A percentile compares a stretch with the other conserved stretches of the same genome.
These are phyloP conservation scores for Bubo bubo DNA, from an alignment of 2,113 vertebrate species.

Conservation along the genomic window DNA sequence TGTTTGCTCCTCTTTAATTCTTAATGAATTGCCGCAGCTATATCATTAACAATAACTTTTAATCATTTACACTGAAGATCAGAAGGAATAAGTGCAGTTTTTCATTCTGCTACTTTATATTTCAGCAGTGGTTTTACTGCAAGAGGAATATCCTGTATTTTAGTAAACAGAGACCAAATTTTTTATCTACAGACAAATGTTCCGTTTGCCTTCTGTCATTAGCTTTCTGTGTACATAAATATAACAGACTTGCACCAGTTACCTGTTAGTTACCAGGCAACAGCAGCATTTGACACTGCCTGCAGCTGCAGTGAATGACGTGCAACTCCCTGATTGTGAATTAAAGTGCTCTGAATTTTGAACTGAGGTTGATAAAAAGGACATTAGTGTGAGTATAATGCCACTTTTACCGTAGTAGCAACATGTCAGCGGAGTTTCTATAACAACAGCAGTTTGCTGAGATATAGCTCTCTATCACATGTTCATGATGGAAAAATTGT, in stretches of 20 bases:
- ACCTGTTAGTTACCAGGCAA: conserved; percentile 65
- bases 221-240: not conserved
- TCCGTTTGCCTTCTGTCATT: not conserved
- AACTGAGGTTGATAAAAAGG: not conserved
- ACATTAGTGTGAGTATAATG: not conserved
- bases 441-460: not conserved
- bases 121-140: not conserved
- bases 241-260: not conserved
- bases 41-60: not conserved
- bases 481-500: not conserved
- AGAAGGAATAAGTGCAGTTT: not conserved
- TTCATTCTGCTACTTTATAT: not conserved
- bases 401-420: not conserved
- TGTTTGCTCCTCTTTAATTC: not conserved
- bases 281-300: not conserved
- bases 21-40: not conserved
- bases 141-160: not conserved
- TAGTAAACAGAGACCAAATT: not conserved
- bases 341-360: not conserved
- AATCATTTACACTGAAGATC: not conserved
- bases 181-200: not conserved
- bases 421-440: not conserved
- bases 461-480: not conserved
- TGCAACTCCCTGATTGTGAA: not conserved
- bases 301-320: not conserved